Evolutionary conservation across 2,888 invertebrate genomes (phyloP).

Genomic region (Eudemis profundana): DNA sequence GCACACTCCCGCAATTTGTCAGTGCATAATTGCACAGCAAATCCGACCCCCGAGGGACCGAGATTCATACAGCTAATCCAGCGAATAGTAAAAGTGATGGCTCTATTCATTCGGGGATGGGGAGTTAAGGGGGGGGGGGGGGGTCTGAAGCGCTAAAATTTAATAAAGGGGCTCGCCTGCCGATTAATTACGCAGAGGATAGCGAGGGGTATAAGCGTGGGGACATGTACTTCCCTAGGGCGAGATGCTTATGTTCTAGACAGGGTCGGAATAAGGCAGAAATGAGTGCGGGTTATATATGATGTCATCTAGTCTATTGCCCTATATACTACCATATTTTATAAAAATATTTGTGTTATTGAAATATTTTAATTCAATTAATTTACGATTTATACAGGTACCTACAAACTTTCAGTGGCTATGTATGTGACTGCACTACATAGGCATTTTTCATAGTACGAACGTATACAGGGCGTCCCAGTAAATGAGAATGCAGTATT

Average conservation of each 20-base stretch:
- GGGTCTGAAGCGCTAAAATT: slow-evolving; percentile 81
- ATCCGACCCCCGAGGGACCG: slow-evolving; percentile 73
- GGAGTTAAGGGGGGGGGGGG: slow-evolving; percentile 52
- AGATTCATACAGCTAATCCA: slow-evolving; percentile 83
- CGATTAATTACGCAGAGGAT: slow-evolving; percentile 83
- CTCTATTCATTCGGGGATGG: slow-evolving; percentile 74
- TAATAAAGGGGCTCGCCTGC: slow-evolving; percentile 78
- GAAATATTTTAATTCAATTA: no score
- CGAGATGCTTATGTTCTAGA: slow-evolving; percentile 20
- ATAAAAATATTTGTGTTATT: no score
- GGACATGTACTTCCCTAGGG: slow-evolving; percentile 13
- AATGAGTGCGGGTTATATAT: not conserved
- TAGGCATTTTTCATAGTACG: no score
- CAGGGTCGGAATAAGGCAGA: not conserved
- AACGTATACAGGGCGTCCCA: no score
- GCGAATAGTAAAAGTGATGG: slow-evolving; percentile 85
- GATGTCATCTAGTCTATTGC: no score
- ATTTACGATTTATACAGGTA: no score
- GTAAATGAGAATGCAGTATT: no score
- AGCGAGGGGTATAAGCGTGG: slow-evolving; percentile 65
- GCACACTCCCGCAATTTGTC: slow-evolving; percentile 57
- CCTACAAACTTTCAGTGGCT: no score
- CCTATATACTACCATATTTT: no score
- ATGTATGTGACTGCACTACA: no score
- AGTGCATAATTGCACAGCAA: slow-evolving; percentile 54